Evolutionary conservation across 2,113 vertebrate species (phyloP), one percentile per base, ranked within the genome.

Genomic region (Progne subis): DNA sequence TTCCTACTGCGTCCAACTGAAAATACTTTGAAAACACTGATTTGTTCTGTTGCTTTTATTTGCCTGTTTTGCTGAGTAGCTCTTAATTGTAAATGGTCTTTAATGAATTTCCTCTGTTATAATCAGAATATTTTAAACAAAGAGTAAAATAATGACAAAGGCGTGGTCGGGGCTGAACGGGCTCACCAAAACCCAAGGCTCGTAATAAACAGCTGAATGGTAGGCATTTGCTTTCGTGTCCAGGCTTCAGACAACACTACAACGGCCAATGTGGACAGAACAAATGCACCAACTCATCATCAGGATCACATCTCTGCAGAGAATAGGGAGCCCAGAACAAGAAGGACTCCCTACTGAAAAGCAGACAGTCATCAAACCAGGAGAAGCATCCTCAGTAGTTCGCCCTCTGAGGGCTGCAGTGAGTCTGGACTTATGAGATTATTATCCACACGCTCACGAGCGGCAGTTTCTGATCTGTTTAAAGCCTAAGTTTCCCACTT

Each of bases 131-230:
- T 93, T 76, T 69, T 31, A 72, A 78, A 95, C 11, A 47, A 69
- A 55, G 70, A 79, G 10, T 37, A 72, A 76, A 90, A 68, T 9
- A 82, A 75, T 1, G 9, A 75, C 3, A 2, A 60, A 39, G 31
- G 32, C 0, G 0, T 0, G 1, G 56, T 21, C 46, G 0, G 3
- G 61, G 39, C 47, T 49, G 75, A 70, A 81, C 0, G 3, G 17
- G 64, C 16, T 82, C 82, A 78, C 25, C 23, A 37, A n/a, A 94
- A 39, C 9, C 18, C 60, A 63, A 87, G 46, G 32, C 56, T 68
- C 3, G 1, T 44, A 84, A 87, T 1, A 3, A 82, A 39, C 41
- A 68, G 41, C 49, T 91, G 55, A 56, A 75, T 20, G 3, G 29
- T 3, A 12, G 8, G n/a, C 29, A 32, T 55, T 50, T 70, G 34